A percentile compares a stretch with the other conserved stretches of the same genome.
phyloP scores from a whole-genome alignment of 2,888 invertebrate genomes.

The Isotomurus palustris region DNA sequence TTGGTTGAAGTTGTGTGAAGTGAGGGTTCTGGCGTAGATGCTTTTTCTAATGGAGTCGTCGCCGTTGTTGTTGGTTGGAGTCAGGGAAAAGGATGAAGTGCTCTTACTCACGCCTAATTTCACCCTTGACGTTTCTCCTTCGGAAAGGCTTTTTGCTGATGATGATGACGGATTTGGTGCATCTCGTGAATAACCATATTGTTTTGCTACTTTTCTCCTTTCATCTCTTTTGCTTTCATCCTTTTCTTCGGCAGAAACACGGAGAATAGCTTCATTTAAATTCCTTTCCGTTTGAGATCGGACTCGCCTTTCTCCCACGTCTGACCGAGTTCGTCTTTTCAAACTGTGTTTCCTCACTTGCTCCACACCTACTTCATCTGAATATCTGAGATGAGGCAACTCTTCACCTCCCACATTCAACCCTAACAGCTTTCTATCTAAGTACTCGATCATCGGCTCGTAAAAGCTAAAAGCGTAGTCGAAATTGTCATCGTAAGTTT shows the following conservation, averaged over 20 bases:
- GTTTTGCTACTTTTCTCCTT: slow-evolving; percentile 17
- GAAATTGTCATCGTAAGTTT: slow-evolving; percentile 71
- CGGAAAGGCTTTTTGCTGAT: background rate
- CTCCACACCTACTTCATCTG: slow-evolving; percentile 64
- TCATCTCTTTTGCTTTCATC: slow-evolving; percentile 54
- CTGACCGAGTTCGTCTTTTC: background rate
- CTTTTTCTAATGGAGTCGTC: background rate
- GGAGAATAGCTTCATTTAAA: slow-evolving; percentile 61
- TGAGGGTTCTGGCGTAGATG: background rate
- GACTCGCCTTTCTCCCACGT: slow-evolving; percentile 59
- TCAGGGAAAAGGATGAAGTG: slow-evolving; percentile 31
- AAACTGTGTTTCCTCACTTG: slow-evolving; percentile 44
- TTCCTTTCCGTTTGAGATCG: slow-evolving; percentile 63
- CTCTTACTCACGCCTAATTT: slow-evolving; percentile 39
- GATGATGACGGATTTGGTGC: slow-evolving; percentile 21
- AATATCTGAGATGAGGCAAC: slow-evolving; percentile 68
- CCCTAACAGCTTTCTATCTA: slow-evolving; percentile 58
- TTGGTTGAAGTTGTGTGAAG: background rate
- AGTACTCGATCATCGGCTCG: slow-evolving; percentile 81
- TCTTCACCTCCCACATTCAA: slow-evolving; percentile 13
- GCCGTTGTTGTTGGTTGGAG: slow-evolving; percentile 26
- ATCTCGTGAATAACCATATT: slow-evolving; percentile 18
- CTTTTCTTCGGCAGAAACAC: slow-evolving; percentile 64
- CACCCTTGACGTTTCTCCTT: slow-evolving; percentile 16
- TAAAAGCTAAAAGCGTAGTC: slow-evolving; percentile 78